Evolutionary conservation across 2,888 invertebrate genomes (phyloP), one percentile per base, ranked within the genome.

Genomic region (Chymomyza procnemis): DNA sequence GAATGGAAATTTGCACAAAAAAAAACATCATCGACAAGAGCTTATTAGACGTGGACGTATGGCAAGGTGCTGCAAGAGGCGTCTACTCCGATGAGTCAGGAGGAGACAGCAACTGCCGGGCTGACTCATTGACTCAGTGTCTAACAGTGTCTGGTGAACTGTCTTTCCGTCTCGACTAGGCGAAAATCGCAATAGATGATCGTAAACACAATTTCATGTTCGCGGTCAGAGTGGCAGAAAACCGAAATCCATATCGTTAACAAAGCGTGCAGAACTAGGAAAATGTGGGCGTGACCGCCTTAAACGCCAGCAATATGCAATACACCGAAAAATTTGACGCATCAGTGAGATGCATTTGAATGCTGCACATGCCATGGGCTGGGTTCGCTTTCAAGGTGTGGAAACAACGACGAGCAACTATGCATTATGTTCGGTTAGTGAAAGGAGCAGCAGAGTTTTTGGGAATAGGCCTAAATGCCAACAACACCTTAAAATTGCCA

Each of bases 141-240:
- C 19, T n/a, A n/a, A n/a, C n/a, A n/a, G n/a, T n/a, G n/a, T n/a
- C n/a, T n/a, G n/a, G n/a, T n/a, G n/a, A n/a, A n/a, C n/a, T n/a
- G n/a, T n/a, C n/a, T 68, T 67, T 76, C 69, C 9, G 57, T 14
- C 18, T n/a, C n/a, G 58, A 67, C 63, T 62, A 67, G 34, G 64
- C 64, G 52, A n/a, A 74, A 85, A 85, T 85, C 85, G 68, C 85
- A 77, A 87, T 82, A 81, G 81, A 70, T 87, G 81, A 81, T 81
- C 85, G 73, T 79, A 82, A 81, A 85, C 85, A 85, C 77, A 87
- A 79, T 81, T 81, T 77, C 65, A 67, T 70, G 75, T 74, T 79
- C 26, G 73, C 77, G 74, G 67, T 71, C 71, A 66, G 67, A 74
- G 41, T 48, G 30, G 41, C 34, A 14, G 6, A 8, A 50, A 61